Conservation (phyloP, 2,797 vertebrate genomes). For the Linurgus olivaceus region DNA sequence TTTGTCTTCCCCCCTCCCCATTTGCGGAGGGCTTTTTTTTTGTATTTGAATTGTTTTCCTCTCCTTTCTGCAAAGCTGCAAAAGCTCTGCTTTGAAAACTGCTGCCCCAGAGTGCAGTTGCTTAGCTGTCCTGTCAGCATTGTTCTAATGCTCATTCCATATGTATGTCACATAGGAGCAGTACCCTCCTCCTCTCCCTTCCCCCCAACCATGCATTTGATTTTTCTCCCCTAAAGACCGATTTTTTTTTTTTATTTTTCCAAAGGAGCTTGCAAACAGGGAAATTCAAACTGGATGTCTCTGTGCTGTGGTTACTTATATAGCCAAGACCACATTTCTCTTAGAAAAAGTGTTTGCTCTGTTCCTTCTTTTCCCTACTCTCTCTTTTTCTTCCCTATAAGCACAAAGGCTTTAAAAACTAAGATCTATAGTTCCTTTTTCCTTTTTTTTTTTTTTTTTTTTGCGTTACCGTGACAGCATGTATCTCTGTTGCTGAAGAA, state of each 20-base stretch:
- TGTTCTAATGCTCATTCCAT: constrained; percentile 81
- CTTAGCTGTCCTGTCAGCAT: constrained; percentile 77
- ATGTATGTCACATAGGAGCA: constrained; percentile 82
- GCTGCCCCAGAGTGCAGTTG: constrained; percentile 71
- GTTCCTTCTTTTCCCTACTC: constrained; percentile 14
- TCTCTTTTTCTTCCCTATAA: constrained; percentile 35
- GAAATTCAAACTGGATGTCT: constrained; percentile 64
- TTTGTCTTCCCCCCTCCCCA: neutral
- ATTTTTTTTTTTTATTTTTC: constrained; percentile 8
- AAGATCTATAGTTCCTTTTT: constrained; percentile 68
- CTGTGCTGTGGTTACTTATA: constrained; percentile 48
- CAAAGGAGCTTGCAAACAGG: constrained; percentile 48
- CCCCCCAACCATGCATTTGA: constrained; percentile 56
- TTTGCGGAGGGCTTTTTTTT: constrained; percentile 10
- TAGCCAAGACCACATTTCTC: constrained; percentile 40
- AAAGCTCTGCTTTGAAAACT: constrained; percentile 72
- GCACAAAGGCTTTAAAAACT: constrained; percentile 75
- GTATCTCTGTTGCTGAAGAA: constrained; percentile 68
- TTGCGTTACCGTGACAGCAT: constrained; percentile 75
- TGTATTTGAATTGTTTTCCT: constrained; percentile 32
- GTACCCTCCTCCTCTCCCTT: constrained; percentile 59
- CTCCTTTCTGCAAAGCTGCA: constrained; percentile 55
- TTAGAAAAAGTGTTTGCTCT: constrained; percentile 55
- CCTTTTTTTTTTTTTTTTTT: constrained; percentile 49
- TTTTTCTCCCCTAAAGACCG: constrained; percentile 28